phyloP scores from a whole-genome alignment of 2,888 invertebrate genomes.

The Fragum whitleyi region DNA sequence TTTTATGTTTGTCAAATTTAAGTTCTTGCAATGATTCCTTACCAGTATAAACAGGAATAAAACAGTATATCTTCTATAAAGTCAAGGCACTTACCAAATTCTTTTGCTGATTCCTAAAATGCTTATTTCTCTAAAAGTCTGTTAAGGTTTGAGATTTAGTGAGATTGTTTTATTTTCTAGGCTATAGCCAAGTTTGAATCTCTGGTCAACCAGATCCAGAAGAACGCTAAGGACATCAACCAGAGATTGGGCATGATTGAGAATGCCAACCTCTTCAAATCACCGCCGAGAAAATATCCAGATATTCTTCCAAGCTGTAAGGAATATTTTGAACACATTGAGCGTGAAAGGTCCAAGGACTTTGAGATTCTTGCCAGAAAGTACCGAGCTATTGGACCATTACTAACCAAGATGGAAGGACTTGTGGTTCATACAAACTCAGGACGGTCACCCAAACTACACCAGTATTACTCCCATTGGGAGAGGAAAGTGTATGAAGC shows the following conservation, averaged over 20 bases:
- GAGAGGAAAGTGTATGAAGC: slow-evolving; percentile 92
- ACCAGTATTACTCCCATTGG: slow-evolving; percentile 92
- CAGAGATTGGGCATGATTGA: slow-evolving; percentile 83
- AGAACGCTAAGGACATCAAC: slow-evolving; percentile 85
- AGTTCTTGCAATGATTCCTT: too few species aligned
- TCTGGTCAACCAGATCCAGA: slow-evolving; percentile 85
- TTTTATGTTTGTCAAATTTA: too few species aligned
- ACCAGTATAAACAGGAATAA: too few species aligned
- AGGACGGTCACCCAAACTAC: slow-evolving; percentile 91
- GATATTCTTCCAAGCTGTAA: slow-evolving; percentile 84
- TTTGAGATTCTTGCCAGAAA: slow-evolving; percentile 89
- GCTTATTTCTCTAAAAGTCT: too few species aligned
- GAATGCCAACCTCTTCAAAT: slow-evolving; percentile 83
- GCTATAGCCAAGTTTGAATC: slow-evolving; percentile 86
- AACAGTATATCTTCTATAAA: too few species aligned
- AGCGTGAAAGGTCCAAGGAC: slow-evolving; percentile 89
- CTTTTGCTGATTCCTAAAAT: too few species aligned
- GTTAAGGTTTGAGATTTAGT: too few species aligned
- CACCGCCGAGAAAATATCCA: slow-evolving; percentile 77
- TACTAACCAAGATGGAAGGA: slow-evolving; percentile 94
- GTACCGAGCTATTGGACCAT: slow-evolving; percentile 93
- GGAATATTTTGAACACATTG: slow-evolving; percentile 91
- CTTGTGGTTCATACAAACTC: slow-evolving; percentile 92
- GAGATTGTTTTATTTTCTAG: slow-evolving; percentile 66
- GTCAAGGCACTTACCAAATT: too few species aligned